Evolutionary conservation across 2,888 invertebrate species (phyloP).

Genomic region (Athalia rosae): DNA sequence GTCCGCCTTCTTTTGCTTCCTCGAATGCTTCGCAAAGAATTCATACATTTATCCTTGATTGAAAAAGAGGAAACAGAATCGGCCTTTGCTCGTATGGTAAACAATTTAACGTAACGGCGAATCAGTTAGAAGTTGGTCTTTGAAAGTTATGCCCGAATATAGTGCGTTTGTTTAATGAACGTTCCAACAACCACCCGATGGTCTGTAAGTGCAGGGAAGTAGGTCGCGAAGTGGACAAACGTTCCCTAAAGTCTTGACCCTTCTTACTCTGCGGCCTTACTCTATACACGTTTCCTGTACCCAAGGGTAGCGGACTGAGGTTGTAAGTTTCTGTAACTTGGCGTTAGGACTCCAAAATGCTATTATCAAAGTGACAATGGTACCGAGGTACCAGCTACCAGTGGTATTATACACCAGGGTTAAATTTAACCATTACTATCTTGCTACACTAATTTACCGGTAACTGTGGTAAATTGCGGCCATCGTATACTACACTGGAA

Average conservation of each 20-base stretch:
- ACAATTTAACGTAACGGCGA: too few relatives aligned
- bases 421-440: conserved; percentile 44
- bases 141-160: too few relatives aligned
- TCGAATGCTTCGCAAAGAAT: too few relatives aligned
- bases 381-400: conserved; percentile 9
- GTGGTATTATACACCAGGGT: conserved; percentile 28
- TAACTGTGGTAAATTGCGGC: conserved; percentile 43
- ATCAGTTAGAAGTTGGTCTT: too few relatives aligned
- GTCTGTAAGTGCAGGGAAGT: background rate
- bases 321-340: conserved; percentile 44
- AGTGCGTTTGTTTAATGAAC: conserved; percentile 5
- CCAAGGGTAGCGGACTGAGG: conserved; percentile 11
- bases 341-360: conserved; percentile 29
- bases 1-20: too few relatives aligned
- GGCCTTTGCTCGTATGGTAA: too few relatives aligned
- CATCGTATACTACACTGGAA: conserved; percentile 31
- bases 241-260: conserved; percentile 13
- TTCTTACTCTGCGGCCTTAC: conserved; percentile 13
- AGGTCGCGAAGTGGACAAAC: background rate
- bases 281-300: background rate
- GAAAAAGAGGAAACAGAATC: too few relatives aligned
- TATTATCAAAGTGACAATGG: conserved; percentile 45
- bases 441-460: conserved; percentile 46
- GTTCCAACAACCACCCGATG: background rate
- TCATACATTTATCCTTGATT: too few relatives aligned